Evolutionary conservation across 2,113 vertebrate genomes (phyloP).

Genomic region (Lasiurus borealis): DNA sequence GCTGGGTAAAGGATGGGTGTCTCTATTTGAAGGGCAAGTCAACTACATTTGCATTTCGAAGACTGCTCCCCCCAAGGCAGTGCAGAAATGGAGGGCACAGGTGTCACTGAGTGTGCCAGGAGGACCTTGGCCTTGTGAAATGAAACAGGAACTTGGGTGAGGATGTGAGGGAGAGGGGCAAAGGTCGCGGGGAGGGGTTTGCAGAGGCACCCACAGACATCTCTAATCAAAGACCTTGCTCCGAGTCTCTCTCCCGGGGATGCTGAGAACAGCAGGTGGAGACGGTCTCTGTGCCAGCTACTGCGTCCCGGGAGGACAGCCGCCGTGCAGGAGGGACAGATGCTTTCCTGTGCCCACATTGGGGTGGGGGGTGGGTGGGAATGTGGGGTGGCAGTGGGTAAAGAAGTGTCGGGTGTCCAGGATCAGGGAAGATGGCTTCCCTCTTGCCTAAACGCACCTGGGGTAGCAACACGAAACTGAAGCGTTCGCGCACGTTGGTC

Average conservation of each 20-base stretch:
- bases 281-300: not conserved
- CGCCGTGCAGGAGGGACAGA: not conserved
- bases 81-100: not conserved
- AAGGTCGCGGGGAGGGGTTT: rapidly evolving
- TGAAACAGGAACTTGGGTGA: not conserved
- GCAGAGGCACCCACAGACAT: not conserved
- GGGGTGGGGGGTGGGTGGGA: not conserved
- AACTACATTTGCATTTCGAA: not conserved
- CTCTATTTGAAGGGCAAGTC: not conserved
- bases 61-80: not conserved
- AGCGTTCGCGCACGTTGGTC: not conserved
- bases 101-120: not conserved
- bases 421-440: not conserved
- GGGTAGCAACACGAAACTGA: not conserved
- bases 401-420: not conserved
- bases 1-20: not conserved
- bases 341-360: not conserved
- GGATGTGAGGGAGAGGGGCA: not conserved
- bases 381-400: too few species aligned
- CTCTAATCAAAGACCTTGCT: not conserved
- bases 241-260: too few species aligned
- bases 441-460: not conserved
- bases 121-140: not conserved
- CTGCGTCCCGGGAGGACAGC: not conserved
- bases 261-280: not conserved